Base-by-base conservation (phyloP, 2,888 invertebrate species). In the Oxytorus armatus region DNA sequence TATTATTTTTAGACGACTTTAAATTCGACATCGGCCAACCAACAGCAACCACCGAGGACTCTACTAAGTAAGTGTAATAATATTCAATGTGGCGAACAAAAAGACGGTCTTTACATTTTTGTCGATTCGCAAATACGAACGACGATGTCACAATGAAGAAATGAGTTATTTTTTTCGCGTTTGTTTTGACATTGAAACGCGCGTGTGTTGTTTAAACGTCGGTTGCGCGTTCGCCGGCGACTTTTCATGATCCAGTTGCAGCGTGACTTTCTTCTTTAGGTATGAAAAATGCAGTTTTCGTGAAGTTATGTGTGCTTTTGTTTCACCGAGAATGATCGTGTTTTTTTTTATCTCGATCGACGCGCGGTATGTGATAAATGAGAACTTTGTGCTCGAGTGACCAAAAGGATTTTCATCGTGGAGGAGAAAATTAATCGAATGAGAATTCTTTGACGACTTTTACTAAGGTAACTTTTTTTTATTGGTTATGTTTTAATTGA, bases 1-100 rank as follows among this genome's bases (percentile, higher is more conserved):
- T 66, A 80, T 80, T 80, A 77, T 77, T 77, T 77, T 73, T 73
- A 77, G 80, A 77, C 73, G 51, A 23, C 53, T 66, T n/a, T 49
- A 57, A 47, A 57, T 73, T 73, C 61, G 73, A 39, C 39, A 47
- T 29, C 59, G 55, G 33, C 21, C 74, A 11, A n/a, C n/a, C 23
- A n/a, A 21, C 57, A 21, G 65, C 53, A 53, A 73, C 53, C 63
- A 66, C 57, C 66, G 68, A 39, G 21, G 39, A 4, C 7, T 10
- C 51, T 11, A 14, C 16, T 29, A 29, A n/a, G 23, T 16, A n/a
- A n/a, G 65, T 57, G 29, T 57, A 49, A 44, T 18, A 49, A 16
- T 65, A n/a, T n/a, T 29, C 65, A 49, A 49, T 33, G 29, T 49
- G 65, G 25, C 65, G 10, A 65, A 29, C 55, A 29, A 44, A 25